Percentiles rank a stretch among this genome's conserved stretches.
Conservation (phyloP, 2,888 invertebrate species). For the Drosophila infuscata region DNA sequence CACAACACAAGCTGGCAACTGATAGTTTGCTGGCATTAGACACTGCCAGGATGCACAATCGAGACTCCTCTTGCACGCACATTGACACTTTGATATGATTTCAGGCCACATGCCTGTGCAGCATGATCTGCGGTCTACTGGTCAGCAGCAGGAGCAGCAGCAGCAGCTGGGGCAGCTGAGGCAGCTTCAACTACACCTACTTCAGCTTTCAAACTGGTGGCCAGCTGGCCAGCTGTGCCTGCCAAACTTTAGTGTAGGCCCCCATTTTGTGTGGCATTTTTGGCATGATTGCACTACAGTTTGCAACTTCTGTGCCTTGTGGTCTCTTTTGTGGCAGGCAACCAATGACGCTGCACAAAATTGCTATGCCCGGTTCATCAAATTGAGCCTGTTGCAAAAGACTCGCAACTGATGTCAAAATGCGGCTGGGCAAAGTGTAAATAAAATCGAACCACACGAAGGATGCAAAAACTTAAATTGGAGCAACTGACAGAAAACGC, state of each 20-base stretch:
- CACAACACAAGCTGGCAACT: constrained; percentile 50
- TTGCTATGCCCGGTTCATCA: constrained; percentile 30
- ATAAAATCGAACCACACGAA: constrained; percentile 48
- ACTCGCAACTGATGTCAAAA: constrained; percentile 44
- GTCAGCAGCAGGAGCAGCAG: background rate
- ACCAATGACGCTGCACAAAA: constrained; percentile 66
- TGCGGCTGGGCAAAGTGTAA: constrained; percentile 51
- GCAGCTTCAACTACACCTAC: constrained; percentile 2
- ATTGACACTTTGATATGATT: constrained; percentile 73
- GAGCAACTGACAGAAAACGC: constrained; percentile 17
- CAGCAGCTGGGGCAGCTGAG: background rate
- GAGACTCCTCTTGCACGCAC: constrained; percentile 37
- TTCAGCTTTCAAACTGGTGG: background rate
- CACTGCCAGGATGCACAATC: background rate
- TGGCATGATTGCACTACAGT: constrained; percentile 59
- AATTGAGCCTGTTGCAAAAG: constrained; percentile 19
- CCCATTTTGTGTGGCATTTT: constrained; percentile 66
- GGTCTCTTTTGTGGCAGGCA: constrained; percentile 52
- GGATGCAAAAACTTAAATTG: constrained; percentile 47
- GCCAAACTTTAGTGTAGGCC: constrained; percentile 64
- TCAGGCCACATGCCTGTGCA: constrained; percentile 35
- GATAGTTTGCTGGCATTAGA: constrained; percentile 45
- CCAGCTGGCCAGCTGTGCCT: constrained; percentile 30
- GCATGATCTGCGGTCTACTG: constrained; percentile 51
- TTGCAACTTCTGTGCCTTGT: constrained; percentile 61